Percentiles rank a stretch among this genome's conserved stretches.
phyloP scores from a whole-genome alignment of 2,888 invertebrate species.

The Baccha elongata region DNA sequence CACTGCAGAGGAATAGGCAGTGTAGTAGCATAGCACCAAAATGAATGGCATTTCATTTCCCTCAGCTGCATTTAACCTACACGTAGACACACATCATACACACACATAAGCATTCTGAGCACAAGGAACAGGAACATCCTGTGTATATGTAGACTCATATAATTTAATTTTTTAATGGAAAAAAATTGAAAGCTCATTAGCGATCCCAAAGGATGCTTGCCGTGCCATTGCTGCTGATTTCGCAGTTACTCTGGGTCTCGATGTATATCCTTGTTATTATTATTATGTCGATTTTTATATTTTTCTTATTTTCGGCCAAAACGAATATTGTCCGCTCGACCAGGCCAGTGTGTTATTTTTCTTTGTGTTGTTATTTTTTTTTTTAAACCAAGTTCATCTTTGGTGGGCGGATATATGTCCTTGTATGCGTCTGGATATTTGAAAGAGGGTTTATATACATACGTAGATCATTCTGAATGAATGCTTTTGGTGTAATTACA shows the following conservation, averaged over 20 bases:
- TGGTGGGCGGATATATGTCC: background rate
- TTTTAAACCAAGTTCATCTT: constrained; percentile 3
- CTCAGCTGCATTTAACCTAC: constrained; percentile 69
- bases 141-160: constrained; percentile 14
- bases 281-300: background rate
- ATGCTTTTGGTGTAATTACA: constrained; percentile 35
- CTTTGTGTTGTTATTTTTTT: background rate
- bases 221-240: constrained; percentile 50
- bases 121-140: constrained; percentile 13
- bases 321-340: constrained; percentile 18
- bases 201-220: constrained; percentile 61
- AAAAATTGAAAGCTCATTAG: constrained; percentile 71
- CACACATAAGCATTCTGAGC: constrained; percentile 8
- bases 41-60: constrained; percentile 69
- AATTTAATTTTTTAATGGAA: constrained; percentile 70
- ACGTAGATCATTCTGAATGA: constrained; percentile 30
- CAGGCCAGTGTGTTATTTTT: constrained; percentile 39
- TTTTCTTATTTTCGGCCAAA: constrained; percentile 5
- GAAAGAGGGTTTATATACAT: background rate
- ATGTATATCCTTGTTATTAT: constrained; percentile 39
- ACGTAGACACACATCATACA: constrained; percentile 38
- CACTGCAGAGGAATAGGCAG: constrained; percentile 56
- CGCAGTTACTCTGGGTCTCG: constrained; percentile 47
- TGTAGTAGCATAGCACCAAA: constrained; percentile 26
- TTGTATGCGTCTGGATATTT: background rate